phyloP scores from a whole-genome alignment of 2,113 vertebrate genomes.

The Sporophila hypoxantha region DNA sequence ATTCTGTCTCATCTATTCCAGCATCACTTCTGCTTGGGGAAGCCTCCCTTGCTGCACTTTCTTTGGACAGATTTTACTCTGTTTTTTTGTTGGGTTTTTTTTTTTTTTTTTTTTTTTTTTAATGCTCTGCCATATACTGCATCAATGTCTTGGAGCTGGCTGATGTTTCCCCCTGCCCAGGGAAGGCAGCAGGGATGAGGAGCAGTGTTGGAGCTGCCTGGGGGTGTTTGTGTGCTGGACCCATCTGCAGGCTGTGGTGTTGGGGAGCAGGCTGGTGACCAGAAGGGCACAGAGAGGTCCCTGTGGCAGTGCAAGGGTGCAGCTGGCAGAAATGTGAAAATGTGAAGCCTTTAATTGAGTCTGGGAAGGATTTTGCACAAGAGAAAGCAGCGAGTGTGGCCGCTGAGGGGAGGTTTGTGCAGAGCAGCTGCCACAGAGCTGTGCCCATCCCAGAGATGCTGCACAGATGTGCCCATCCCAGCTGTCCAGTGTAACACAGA shows the following conservation, averaged over 20 bases:
- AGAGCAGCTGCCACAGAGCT: neutral
- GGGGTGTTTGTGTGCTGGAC: neutral
- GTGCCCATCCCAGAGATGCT: neutral
- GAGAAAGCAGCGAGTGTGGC: fast-evolving
- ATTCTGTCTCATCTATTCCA: neutral
- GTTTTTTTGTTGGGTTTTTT: neutral
- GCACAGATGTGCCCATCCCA: neutral
- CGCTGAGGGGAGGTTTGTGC: neutral
- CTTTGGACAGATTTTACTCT: neutral
- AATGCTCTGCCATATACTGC: neutral
- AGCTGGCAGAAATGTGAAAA: neutral
- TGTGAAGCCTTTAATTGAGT: neutral
- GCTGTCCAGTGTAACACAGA: neutral
- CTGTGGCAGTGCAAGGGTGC: neutral
- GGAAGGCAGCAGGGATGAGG: neutral
- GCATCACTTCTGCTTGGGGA: neutral
- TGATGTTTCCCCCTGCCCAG: neutral
- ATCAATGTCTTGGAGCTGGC: neutral
- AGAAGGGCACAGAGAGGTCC: neutral
- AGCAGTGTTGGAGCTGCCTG: neutral
- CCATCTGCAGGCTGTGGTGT: neutral
- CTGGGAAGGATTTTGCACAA: neutral
- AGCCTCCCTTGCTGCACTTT: neutral
- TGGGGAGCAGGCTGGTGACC: neutral
- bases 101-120: neutral